A percentile compares a stretch with the other conserved stretches of the same genome.
Conservation (phyloP, 1,140 invertebrate species). For the Leptopilina clavipes region DNA sequence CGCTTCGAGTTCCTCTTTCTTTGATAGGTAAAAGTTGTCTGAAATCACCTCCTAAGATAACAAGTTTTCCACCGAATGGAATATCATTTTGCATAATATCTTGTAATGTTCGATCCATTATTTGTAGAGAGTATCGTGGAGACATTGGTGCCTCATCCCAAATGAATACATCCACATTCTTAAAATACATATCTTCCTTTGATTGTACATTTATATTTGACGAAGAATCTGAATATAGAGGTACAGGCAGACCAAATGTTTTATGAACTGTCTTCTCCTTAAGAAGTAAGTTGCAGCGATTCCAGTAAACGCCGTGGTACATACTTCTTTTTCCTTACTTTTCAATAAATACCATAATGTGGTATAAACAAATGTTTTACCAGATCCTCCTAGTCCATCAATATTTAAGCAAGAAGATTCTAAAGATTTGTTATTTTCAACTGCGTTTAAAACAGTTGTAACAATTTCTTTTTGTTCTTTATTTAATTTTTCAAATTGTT, state of each 20-base stretch:
- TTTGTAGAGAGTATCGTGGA: conserved; percentile 45
- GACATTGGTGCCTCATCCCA: conserved; percentile 59
- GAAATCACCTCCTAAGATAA: no score
- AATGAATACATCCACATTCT: conserved; percentile 42
- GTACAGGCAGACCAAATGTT: conserved; percentile 47
- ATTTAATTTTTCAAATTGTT: no score
- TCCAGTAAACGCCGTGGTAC: conserved; percentile 39
- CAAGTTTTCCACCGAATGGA: conserved; percentile 52
- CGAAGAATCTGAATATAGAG: conserved; percentile 40
- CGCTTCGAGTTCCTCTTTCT: background rate
- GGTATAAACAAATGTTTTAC: no score
- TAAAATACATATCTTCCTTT: conserved; percentile 35
- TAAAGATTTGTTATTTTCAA: no score
- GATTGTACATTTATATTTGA: no score
- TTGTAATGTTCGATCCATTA: conserved; percentile 46
- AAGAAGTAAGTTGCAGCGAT: conserved; percentile 48
- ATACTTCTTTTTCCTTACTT: conserved; percentile 40
- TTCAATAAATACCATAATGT: no score
- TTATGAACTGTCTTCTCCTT: conserved; percentile 49
- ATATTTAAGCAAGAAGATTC: no score
- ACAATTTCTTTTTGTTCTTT: no score
- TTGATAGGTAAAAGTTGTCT: background rate
- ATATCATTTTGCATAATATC: conserved; percentile 39
- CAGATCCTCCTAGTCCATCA: no score
- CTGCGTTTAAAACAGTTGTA: no score